phyloP scores from a whole-genome alignment of 2,888 invertebrate species.

The Strigamia maritima region DNA sequence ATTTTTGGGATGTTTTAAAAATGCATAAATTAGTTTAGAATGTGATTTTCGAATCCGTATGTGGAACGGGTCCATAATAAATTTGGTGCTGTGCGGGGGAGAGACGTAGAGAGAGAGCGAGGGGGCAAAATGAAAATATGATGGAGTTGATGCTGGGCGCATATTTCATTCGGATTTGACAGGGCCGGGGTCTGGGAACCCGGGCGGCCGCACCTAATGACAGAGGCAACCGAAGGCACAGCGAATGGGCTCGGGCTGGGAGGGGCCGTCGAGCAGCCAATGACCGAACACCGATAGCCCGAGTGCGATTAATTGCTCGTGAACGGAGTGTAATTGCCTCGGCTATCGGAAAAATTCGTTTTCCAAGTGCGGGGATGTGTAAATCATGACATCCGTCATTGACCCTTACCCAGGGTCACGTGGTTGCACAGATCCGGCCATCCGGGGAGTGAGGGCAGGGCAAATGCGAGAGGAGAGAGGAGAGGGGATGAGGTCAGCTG shows the following conservation, averaged over 20 bases:
- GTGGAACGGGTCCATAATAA: background rate
- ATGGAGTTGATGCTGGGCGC: background rate
- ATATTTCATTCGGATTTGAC: background rate
- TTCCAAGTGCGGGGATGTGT: background rate
- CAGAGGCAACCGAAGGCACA: background rate
- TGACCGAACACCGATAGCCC: background rate
- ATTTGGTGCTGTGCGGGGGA: background rate
- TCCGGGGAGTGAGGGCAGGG: background rate
- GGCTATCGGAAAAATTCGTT: background rate
- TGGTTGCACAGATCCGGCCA: background rate
- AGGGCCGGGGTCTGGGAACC: background rate
- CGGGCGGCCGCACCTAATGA: background rate
- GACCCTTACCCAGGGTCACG: background rate
- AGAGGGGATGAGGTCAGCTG: too few species aligned
- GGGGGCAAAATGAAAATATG: background rate
- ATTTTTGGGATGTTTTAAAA: too few species aligned
- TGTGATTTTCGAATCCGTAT: too few species aligned
- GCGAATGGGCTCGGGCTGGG: background rate
- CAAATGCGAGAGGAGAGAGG: background rate
- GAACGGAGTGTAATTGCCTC: background rate
- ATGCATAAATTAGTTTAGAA: too few species aligned
- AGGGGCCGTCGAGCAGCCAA: background rate
- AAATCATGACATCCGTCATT: background rate
- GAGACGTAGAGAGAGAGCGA: background rate
- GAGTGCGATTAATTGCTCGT: background rate